These are phyloP conservation scores for Ips nitidus DNA, from an alignment of 1,140 invertebrate genomes.

Conservation along the genomic window DNA sequence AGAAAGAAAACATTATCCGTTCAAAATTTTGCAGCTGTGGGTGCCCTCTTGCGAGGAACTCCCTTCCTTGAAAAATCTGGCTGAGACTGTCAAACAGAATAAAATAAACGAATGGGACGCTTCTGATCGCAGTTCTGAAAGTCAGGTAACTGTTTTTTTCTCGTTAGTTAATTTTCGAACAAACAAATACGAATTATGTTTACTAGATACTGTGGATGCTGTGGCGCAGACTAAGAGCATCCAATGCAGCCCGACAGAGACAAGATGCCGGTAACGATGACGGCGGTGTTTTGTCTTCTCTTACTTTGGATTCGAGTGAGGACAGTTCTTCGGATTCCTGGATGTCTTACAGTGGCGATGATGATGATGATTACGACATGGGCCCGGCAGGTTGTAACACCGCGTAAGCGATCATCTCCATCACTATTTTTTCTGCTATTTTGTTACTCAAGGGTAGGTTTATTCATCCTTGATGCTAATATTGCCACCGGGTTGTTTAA, in stretches of 20 bases:
- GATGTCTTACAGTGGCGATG: conserved; percentile 18
- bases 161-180: not conserved
- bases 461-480: no score
- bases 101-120: conserved; percentile 14
- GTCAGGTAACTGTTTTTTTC: conserved; percentile 17
- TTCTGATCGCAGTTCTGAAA: conserved; percentile 13
- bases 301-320: conserved; percentile 24
- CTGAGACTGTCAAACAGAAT: conserved; percentile 42
- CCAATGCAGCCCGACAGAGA: not conserved
- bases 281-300: conserved; percentile 1
- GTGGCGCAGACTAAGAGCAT: conserved; percentile 45
- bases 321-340: conserved; percentile 26
- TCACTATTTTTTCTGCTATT: conserved; percentile 5
- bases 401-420: conserved; percentile 6
- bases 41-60: conserved; percentile 66
- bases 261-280: not conserved
- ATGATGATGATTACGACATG: conserved; percentile 21
- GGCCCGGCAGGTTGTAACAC: conserved; percentile 23
- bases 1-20: not conserved
- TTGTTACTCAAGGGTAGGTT: conserved; percentile 7
- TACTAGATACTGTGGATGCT: conserved; percentile 47
- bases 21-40: conserved; percentile 58
- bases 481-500: no score
- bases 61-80: conserved; percentile 41
- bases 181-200: not conserved